phyloP scores from a whole-genome alignment of 2,797 vertebrate genomes.

The Molothrus ater region DNA sequence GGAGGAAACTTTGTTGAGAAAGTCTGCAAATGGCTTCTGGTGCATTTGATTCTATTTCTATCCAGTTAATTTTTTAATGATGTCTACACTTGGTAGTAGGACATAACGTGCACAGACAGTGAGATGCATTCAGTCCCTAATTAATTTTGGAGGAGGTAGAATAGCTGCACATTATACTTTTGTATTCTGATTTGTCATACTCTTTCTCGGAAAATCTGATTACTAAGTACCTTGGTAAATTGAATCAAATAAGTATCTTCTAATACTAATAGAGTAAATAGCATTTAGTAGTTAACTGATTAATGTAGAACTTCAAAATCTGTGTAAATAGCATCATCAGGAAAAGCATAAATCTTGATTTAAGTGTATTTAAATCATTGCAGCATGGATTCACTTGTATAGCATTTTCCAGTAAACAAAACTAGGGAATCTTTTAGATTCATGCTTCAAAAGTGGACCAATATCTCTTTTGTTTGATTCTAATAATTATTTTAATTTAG shows the following conservation, averaged over 20 bases:
- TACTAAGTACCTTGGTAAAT: slow-evolving; percentile 2
- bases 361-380: background rate
- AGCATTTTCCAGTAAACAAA: background rate
- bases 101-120: background rate
- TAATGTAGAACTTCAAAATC: background rate
- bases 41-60: background rate
- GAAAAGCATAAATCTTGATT: background rate
- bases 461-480: background rate
- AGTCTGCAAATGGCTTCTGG: background rate
- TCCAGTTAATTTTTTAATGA: background rate
- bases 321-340: background rate
- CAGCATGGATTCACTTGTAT: background rate
- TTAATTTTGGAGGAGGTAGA: slow-evolving; percentile 1
- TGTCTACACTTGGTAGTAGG: background rate
- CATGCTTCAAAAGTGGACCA: background rate
- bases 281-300: background rate
- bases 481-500: background rate
- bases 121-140: background rate
- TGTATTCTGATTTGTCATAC: background rate
- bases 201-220: background rate
- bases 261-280: background rate
- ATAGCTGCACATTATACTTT: background rate
- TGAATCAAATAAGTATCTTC: background rate
- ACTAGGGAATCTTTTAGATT: background rate
- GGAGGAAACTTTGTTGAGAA: background rate